Evolutionary conservation across 2,797 vertebrate genomes (phyloP).

Genomic region (Eremophila alpestris): DNA sequence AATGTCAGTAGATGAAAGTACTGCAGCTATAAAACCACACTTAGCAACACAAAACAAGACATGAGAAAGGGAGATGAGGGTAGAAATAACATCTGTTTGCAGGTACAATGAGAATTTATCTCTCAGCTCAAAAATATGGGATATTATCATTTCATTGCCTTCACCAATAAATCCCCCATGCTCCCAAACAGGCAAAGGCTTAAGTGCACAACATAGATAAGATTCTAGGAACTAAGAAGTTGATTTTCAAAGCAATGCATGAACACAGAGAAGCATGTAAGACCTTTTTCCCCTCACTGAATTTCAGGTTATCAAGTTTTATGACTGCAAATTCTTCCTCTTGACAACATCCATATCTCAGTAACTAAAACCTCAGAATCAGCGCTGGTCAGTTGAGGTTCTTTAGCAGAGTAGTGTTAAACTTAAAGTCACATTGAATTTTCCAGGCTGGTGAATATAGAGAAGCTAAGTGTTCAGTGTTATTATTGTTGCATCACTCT

Average conservation of each 20-base stretch:
- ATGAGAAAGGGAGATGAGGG: background rate
- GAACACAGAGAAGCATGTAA: background rate
- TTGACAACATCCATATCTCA: background rate
- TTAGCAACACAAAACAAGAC: background rate
- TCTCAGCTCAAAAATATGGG: background rate
- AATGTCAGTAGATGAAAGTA: background rate
- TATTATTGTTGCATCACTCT: background rate
- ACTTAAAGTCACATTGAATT: slow-evolving; percentile 42
- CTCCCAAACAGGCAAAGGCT: background rate
- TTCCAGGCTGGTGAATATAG: slow-evolving; percentile 21
- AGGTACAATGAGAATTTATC: background rate
- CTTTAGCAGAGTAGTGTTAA: background rate
- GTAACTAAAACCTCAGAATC: background rate
- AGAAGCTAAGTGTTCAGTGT: background rate
- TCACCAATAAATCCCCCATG: background rate
- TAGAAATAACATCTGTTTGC: background rate
- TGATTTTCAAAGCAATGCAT: background rate
- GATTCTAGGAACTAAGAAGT: background rate
- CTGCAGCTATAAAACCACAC: background rate
- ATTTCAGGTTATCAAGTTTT: background rate
- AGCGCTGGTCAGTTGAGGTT: background rate
- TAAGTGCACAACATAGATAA: background rate
- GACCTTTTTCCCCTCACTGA: background rate
- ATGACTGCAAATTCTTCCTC: background rate
- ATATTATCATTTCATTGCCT: background rate